A percentile compares a stretch with the other conserved stretches of the same genome.
These are phyloP conservation scores for Cheirogaleus medius DNA, from an alignment of 2,113 vertebrate genomes.

Conservation along the genomic window DNA sequence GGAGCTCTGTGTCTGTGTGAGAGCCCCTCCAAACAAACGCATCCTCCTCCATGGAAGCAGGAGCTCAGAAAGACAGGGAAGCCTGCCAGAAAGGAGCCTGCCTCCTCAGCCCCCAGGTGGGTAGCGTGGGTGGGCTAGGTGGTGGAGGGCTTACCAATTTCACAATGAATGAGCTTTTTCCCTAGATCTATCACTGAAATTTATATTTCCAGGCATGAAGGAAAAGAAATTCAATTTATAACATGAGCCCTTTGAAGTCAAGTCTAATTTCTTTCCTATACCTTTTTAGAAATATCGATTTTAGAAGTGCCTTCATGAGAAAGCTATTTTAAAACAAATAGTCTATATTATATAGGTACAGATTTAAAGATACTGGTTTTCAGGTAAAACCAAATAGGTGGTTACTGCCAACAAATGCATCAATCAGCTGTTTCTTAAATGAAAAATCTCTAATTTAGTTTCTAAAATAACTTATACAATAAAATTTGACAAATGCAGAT, in stretches of 20 bases:
- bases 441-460: background rate
- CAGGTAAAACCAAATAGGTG: conserved; percentile 34
- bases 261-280: conserved; percentile 42
- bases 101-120: too few relatives aligned
- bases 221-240: background rate
- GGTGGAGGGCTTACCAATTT: background rate
- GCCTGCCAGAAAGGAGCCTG: background rate
- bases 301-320: conserved; percentile 28
- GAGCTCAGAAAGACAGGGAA: background rate
- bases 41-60: too few relatives aligned
- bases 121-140: background rate
- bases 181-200: background rate
- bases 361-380: conserved; percentile 30
- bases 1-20: background rate
- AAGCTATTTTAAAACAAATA: conserved; percentile 61
- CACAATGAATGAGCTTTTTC: background rate
- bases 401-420: conserved; percentile 20
- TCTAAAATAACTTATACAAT: background rate
- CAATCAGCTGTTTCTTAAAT: conserved; percentile 13
- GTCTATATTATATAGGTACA: background rate
- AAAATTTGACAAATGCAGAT: background rate
- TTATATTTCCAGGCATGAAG: background rate
- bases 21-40: background rate
- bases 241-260: background rate
- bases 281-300: conserved; percentile 31